Conservation (phyloP, 2,797 vertebrate species). For the Hipposideros larvatus region DNA sequence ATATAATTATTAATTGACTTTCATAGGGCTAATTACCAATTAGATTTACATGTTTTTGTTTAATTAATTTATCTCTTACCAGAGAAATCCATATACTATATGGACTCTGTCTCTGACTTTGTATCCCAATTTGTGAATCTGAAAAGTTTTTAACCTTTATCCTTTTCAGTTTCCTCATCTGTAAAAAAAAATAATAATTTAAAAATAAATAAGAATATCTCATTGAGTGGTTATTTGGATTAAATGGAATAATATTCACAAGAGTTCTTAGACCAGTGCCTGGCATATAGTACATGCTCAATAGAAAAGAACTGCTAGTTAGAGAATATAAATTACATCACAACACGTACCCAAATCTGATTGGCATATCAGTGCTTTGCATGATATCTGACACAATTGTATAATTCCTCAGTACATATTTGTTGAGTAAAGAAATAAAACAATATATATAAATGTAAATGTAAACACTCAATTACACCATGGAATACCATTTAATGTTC, state of each 20-base stretch:
- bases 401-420: background rate
- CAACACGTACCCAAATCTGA: background rate
- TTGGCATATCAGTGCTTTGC: background rate
- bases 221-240: background rate
- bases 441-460: background rate
- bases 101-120: background rate
- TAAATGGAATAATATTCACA: background rate
- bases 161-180: background rate
- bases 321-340: background rate
- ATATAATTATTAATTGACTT: background rate
- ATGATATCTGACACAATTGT: background rate
- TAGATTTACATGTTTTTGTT: background rate
- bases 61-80: background rate
- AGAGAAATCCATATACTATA: background rate
- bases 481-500: background rate
- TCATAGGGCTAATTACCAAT: background rate
- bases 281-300: background rate
- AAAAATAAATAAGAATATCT: background rate
- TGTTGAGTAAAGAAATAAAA: background rate
- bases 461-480: background rate
- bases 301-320: background rate
- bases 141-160: background rate
- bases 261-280: background rate
- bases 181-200: background rate
- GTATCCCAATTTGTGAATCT: background rate